Conservation (phyloP, 2,113 vertebrate species). For the Coryphaenoides rupestris region DNA sequence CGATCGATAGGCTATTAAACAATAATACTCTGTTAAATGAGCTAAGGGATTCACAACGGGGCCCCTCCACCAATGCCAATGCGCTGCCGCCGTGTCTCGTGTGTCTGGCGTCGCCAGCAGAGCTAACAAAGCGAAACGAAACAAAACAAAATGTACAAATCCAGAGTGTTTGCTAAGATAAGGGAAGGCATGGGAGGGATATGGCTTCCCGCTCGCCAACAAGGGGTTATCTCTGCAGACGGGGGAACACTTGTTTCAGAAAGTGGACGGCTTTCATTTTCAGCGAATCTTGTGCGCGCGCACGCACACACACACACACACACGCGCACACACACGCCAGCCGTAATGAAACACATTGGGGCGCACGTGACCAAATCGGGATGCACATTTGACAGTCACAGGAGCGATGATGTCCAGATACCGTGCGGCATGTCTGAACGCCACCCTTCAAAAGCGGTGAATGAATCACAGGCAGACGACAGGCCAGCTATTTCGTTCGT, state of each 20-base stretch:
- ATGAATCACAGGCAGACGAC: slow-evolving; percentile 27
- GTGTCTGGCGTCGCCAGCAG: neutral
- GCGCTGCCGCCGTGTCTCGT: neutral
- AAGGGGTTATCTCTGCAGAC: neutral
- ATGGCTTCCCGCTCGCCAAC: neutral
- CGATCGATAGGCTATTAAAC: slow-evolving; percentile 40
- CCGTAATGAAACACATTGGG: too few species aligned
- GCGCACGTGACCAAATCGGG: too few species aligned
- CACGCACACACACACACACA: too few species aligned
- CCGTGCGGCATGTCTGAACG: too few species aligned
- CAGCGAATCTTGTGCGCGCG: too few species aligned
- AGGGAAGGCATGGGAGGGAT: neutral
- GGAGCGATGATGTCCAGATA: too few species aligned
- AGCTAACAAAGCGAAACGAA: neutral
- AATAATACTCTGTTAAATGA: slow-evolving; percentile 25
- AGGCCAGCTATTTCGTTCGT: slow-evolving; percentile 18
- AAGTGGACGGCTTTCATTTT: neutral
- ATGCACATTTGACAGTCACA: neutral
- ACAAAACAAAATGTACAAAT: neutral
- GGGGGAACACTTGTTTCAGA: neutral
- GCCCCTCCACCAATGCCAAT: neutral
- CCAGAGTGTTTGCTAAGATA: neutral
- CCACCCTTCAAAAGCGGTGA: slow-evolving; percentile 22
- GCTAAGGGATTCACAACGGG: neutral
- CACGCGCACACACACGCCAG: too few species aligned